These are phyloP conservation scores for Tarsius wallacei DNA, from an alignment of 2,797 vertebrate genomes.

Conservation along the genomic window DNA sequence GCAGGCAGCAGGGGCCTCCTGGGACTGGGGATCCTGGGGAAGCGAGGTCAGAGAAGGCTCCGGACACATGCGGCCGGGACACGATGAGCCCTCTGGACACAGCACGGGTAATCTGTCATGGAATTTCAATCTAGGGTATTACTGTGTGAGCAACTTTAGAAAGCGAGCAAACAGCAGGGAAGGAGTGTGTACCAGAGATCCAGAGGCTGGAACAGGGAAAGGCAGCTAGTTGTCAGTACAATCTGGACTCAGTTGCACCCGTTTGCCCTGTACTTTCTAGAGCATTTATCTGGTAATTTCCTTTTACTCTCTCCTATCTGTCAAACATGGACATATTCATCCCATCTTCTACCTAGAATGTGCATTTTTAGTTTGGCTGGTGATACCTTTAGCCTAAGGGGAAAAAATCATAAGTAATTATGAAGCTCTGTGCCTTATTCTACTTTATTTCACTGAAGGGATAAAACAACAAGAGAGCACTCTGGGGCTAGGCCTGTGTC, in stretches of 20 bases:
- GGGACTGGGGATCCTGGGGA: background rate
- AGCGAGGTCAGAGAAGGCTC: background rate
- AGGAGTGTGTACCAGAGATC: no score
- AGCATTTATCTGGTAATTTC: background rate
- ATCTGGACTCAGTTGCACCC: no score
- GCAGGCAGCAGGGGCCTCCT: background rate
- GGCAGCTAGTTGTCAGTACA: background rate
- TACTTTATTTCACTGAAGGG: background rate
- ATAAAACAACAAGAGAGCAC: no score
- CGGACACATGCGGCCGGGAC: background rate
- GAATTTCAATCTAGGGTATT: no score
- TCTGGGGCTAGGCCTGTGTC: accelerated
- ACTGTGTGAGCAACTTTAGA: no score
- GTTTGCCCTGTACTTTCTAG: background rate
- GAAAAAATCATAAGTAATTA: background rate
- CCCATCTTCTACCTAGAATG: background rate
- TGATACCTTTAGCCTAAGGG: background rate
- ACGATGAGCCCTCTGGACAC: background rate
- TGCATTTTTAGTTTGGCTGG: background rate
- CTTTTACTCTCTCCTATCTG: no score
- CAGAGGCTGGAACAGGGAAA: no score
- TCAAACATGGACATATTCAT: accelerated
- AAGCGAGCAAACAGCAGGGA: background rate
- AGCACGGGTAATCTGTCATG: background rate
- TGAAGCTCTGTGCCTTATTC: background rate